phyloP scores from a whole-genome alignment of 2,888 invertebrate genomes.

The Amiota minor region DNA sequence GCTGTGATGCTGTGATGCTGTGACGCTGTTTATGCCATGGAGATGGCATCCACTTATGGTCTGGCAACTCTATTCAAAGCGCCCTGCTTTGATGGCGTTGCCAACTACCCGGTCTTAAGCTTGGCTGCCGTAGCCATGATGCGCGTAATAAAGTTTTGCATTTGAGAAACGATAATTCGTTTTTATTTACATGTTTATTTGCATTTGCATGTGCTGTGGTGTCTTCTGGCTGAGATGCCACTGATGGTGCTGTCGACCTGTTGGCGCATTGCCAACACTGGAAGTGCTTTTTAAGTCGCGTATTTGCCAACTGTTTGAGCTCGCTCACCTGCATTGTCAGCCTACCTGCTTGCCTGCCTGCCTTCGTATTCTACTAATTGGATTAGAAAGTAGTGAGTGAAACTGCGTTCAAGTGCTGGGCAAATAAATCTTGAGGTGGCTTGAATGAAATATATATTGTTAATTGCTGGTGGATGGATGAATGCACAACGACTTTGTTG shows the following conservation, averaged over 20 bases:
- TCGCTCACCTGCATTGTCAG: not conserved
- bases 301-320: not conserved
- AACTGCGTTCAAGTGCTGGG: not conserved
- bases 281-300: not conserved
- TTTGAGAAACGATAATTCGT: slow-evolving; percentile 22
- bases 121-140: slow-evolving; percentile 7
- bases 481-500: not conserved
- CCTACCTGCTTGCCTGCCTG: not conserved
- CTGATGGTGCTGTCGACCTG: no score
- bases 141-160: slow-evolving; percentile 28
- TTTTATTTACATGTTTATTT: slow-evolving; percentile 1
- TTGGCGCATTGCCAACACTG: no score
- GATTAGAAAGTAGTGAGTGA: not conserved
- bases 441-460: not conserved
- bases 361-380: slow-evolving; percentile 22
- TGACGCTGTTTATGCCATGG: slow-evolving; percentile 11
- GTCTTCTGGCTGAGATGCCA: not conserved
- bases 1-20: slow-evolving; percentile 6
- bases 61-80: not conserved
- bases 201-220: not conserved
- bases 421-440: slow-evolving; percentile 15
- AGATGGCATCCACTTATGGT: not conserved
- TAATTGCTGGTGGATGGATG: not conserved
- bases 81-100: slow-evolving; percentile 12
- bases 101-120: not conserved